Evolutionary conservation across 2,888 invertebrate genomes (phyloP).

Genomic region (Adelognathus sp.): DNA sequence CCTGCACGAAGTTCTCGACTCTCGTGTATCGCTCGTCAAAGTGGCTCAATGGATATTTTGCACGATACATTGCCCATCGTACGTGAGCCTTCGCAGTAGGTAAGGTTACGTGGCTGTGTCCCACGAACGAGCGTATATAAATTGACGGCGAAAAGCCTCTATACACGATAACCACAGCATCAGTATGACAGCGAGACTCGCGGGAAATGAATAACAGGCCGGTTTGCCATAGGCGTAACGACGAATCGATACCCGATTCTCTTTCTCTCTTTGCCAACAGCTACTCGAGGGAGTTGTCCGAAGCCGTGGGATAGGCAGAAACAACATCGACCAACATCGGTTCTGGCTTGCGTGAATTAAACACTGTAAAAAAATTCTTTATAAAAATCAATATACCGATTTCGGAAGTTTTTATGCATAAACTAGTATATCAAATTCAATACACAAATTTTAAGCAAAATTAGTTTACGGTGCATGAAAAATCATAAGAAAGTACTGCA

Average conservation of each 20-base stretch:
- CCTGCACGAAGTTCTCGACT: constrained; percentile 5
- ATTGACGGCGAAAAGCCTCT: background rate
- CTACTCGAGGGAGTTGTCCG: constrained; percentile 12
- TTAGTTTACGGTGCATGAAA: too few relatives aligned
- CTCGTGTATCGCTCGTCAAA: constrained; percentile 43
- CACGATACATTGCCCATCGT: constrained; percentile 25
- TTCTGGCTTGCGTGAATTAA: background rate
- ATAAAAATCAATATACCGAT: too few relatives aligned
- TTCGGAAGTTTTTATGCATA: too few relatives aligned
- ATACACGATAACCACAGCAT: constrained; percentile 28
- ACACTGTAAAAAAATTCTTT: too few relatives aligned
- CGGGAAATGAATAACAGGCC: constrained; percentile 53
- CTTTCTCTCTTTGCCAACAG: too few relatives aligned
- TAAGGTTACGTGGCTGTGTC: background rate
- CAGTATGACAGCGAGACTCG: constrained; percentile 33
- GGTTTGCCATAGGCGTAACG: constrained; percentile 25
- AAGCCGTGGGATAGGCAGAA: background rate
- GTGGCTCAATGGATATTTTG: constrained; percentile 40
- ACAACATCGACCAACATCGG: background rate
- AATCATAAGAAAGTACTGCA: too few relatives aligned
- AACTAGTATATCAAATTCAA: too few relatives aligned
- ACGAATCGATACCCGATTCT: constrained; percentile 53
- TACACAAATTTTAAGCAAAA: too few relatives aligned
- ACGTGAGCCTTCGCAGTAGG: background rate
- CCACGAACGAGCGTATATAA: constrained; percentile 4